Evolutionary conservation across 2,797 vertebrate species (phyloP).

Genomic region (Atherinosoma microstoma): DNA sequence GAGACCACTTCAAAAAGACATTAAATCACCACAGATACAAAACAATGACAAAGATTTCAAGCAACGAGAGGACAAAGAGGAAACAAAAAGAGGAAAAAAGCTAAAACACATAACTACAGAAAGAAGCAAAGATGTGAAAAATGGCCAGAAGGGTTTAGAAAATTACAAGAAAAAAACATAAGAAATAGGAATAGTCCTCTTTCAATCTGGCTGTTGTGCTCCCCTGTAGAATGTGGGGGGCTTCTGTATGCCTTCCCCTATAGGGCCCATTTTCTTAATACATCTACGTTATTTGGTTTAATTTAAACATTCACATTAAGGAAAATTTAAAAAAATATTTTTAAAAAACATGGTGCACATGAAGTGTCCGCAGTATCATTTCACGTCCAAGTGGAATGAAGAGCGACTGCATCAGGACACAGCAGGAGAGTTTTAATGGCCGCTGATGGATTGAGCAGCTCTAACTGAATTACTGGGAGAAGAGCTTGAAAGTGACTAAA

Average conservation of each 20-base stretch:
- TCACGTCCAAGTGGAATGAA: conserved; percentile 13
- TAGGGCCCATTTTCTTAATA: neutral
- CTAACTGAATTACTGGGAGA: conserved; percentile 63
- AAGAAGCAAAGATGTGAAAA: neutral
- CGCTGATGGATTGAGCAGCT: conserved; percentile 52
- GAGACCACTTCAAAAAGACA: neutral
- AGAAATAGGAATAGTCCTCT: no score
- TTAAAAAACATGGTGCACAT: neutral
- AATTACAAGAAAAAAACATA: neutral
- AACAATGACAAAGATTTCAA: no score
- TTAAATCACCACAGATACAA: no score
- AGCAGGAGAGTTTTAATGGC: conserved; percentile 57
- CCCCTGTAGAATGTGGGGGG: no score
- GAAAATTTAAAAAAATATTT: neutral
- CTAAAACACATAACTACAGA: neutral
- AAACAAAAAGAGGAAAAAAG: no score
- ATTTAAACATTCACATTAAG: neutral
- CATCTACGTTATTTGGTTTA: neutral
- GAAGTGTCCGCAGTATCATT: neutral
- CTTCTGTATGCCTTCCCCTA: no score
- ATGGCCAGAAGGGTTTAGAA: neutral
- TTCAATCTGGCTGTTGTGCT: no score
- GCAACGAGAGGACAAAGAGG: no score
- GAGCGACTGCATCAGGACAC: conserved; percentile 32
- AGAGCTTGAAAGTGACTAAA: conserved; percentile 53